Base-by-base conservation (phyloP, 2,797 vertebrate species). In the Benthosema pterotum region DNA sequence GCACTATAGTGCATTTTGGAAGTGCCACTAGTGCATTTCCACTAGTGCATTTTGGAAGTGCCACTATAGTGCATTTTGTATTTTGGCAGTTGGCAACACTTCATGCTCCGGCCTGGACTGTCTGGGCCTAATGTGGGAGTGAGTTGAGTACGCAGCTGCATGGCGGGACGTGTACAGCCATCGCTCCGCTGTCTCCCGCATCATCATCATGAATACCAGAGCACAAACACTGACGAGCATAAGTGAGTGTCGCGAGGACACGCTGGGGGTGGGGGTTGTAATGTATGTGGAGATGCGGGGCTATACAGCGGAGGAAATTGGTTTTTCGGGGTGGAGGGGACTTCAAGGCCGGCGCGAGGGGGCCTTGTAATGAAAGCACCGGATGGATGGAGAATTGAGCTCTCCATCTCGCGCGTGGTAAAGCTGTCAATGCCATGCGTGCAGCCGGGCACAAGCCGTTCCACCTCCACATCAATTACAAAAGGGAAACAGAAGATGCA, bases 291-390 rank as follows among this genome's bases (percentile, higher is more conserved):
- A 60, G 71, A 59, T 38, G 47, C 71, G 74, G 74, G 63, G 74
- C 71, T 62, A n/a, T n/a, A n/a, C n/a, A 70, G 70, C 68, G 78
- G 78, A 84, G 71, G 75, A 84, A 83, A 84, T 83, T 80, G 83
- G 77, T 74, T 84, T n/a, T 87, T 76, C 68, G 79, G 76, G 74
- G 63, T 71, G 69, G 65, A 67, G 54, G 65, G 69, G 54, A 83
- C 60, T 86, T n/a, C 83, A 83, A 89, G 87, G 84, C 80, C 80
- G 71, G 49, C 0, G 11, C 62, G 59, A 49, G 68, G 71, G 71
- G 71, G 71, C 61, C 32, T 43, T 25, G 65, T 82, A 80, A 90
- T 85, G 69, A 86, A 71, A 58, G 71, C 58, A 60, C 68, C 75
- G 72, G 75, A 75, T 42, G 48, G 72, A 57, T 18, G 60, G 56